These are phyloP conservation scores for Lycaon pictus DNA, from an alignment of 2,113 vertebrate species.

Conservation along the genomic window DNA sequence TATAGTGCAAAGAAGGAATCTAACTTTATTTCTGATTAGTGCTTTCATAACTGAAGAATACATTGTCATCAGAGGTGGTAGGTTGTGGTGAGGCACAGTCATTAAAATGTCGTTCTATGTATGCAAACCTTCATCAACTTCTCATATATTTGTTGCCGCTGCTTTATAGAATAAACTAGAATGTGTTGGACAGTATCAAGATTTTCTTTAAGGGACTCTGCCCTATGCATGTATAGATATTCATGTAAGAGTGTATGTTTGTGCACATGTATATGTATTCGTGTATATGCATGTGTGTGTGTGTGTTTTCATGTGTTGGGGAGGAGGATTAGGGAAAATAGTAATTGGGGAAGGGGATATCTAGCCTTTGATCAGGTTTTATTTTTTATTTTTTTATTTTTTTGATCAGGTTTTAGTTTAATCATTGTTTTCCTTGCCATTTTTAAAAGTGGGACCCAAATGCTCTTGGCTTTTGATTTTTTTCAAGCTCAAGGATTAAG, in stretches of 20 bases:
- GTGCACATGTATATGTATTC: fast-evolving
- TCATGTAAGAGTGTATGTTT: background rate
- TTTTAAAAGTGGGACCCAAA: background rate
- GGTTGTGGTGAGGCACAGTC: background rate
- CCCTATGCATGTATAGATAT: background rate
- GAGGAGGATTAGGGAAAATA: background rate
- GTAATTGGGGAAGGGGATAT: background rate
- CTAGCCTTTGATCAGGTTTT: background rate
- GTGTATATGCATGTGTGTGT: background rate
- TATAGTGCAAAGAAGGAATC: background rate
- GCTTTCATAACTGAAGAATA: conserved; percentile 5
- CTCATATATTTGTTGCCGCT: background rate
- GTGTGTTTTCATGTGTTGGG: background rate
- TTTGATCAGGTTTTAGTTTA: background rate
- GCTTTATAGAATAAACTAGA: conserved; percentile 10
- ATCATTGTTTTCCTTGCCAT: background rate
- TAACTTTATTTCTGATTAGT: conserved; percentile 41
- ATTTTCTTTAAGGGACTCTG: background rate
- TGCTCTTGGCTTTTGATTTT: background rate
- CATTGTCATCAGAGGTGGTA: background rate
- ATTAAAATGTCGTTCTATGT: background rate
- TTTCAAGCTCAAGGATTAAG: background rate
- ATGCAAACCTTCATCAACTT: background rate
- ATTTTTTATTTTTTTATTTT: background rate
- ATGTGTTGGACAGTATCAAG: background rate